Evolutionary conservation across 2,888 invertebrate genomes (phyloP).

Genomic region (Ommatoiulus sabulosus): DNA sequence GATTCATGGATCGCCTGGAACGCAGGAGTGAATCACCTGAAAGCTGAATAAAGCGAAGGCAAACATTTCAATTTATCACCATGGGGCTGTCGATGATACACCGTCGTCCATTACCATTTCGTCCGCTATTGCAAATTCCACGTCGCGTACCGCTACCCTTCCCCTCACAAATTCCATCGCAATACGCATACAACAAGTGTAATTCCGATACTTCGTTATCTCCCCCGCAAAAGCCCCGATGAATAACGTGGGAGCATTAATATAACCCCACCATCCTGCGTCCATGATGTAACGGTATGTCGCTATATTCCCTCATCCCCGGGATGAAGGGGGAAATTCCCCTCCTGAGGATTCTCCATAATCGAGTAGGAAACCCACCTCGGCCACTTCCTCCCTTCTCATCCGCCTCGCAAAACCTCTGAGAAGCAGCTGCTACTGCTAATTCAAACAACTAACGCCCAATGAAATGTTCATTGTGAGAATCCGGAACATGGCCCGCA

Average conservation of each 20-base stretch:
- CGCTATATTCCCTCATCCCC: background rate
- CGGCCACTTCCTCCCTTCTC: background rate
- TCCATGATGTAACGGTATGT: conserved; percentile 31
- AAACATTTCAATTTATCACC: conserved; percentile 5
- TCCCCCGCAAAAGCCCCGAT: background rate
- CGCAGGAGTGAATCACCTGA: background rate
- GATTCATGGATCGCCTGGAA: background rate
- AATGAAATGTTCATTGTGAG: background rate
- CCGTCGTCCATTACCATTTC: background rate
- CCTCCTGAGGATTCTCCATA: background rate
- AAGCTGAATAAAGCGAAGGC: background rate
- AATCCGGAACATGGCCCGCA: background rate
- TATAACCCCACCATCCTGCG: background rate
- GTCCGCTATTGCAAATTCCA: background rate
- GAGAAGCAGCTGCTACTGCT: background rate
- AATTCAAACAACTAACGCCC: background rate
- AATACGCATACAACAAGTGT: conserved; percentile 5
- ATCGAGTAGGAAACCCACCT: conserved; percentile 26
- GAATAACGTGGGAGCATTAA: background rate
- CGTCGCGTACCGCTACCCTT: background rate
- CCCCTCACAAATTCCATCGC: conserved; percentile 14
- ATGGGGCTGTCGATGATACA: background rate
- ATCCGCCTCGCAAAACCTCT: background rate
- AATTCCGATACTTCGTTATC: conserved; percentile 16
- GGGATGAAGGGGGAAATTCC: background rate